These are phyloP conservation scores for Pollenia amentaria DNA, from an alignment of 2,888 invertebrate species.

Conservation along the genomic window DNA sequence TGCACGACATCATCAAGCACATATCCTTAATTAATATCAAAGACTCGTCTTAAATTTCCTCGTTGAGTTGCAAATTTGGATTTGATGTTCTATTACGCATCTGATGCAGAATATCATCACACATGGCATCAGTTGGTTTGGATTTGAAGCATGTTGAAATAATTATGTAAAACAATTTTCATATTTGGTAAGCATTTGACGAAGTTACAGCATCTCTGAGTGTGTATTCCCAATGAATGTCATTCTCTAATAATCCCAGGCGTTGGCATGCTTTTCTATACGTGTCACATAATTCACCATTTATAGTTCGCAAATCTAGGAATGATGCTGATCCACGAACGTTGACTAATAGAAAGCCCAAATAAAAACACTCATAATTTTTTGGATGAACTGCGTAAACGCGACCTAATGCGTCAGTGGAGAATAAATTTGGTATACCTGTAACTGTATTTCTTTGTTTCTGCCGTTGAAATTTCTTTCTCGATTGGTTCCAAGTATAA, in stretches of 20 bases:
- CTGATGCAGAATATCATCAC: slow-evolving; percentile 19
- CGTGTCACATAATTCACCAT: slow-evolving; percentile 79
- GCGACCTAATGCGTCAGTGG: neutral
- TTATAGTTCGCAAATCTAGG: slow-evolving; percentile 78
- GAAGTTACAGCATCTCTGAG: too few relatives aligned
- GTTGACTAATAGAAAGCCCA: slow-evolving; percentile 1
- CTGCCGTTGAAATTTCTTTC: too few relatives aligned
- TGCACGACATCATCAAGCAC: slow-evolving; percentile 64
- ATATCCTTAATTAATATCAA: slow-evolving; percentile 65
- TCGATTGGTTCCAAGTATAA: too few relatives aligned
- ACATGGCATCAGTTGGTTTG: slow-evolving; percentile 70
- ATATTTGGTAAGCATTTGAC: slow-evolving; percentile 68
- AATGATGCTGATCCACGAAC: slow-evolving; percentile 75
- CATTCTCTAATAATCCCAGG: slow-evolving; percentile 79
- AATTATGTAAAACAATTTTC: slow-evolving; percentile 75
- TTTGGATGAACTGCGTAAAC: neutral
- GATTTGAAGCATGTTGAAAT: slow-evolving; percentile 72
- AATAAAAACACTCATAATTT: neutral
- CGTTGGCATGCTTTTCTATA: slow-evolving; percentile 80
- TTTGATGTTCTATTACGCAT: too few relatives aligned
- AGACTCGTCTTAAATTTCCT: slow-evolving; percentile 62
- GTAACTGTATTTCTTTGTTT: neutral
- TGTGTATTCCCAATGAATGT: slow-evolving; percentile 73
- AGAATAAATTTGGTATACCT: neutral
- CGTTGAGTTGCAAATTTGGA: too few relatives aligned